Conservation (phyloP, 64 coral and sea anemone genomes). For the Trachythela sp. region DNA sequence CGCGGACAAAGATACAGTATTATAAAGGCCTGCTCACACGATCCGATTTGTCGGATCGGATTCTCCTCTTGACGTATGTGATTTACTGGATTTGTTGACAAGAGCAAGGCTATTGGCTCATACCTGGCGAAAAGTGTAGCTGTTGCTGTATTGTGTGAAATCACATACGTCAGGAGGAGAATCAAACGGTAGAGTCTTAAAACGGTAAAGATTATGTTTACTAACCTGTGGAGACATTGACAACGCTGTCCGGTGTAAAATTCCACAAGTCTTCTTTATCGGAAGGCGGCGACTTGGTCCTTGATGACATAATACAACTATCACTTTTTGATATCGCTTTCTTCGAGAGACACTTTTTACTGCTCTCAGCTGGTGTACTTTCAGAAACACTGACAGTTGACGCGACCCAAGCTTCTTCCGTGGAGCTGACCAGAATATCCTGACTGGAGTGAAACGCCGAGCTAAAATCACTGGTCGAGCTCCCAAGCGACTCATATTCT, state of each 20-base stretch:
- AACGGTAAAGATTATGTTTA: neutral
- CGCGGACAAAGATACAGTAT: too few relatives aligned
- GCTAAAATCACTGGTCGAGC: constrained; percentile 6
- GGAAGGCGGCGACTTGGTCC: neutral
- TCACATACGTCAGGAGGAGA: too few relatives aligned
- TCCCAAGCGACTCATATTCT: neutral
- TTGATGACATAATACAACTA: neutral
- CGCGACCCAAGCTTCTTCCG: neutral
- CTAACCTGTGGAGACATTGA: constrained; percentile 93
- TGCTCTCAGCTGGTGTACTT: neutral
- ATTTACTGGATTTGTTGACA: too few relatives aligned
- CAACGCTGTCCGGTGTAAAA: constrained; percentile 93
- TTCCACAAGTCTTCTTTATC: constrained; percentile 64
- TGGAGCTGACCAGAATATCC: neutral
- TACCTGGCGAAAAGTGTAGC: too few relatives aligned
- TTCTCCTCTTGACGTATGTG: too few relatives aligned
- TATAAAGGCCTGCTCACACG: too few relatives aligned
- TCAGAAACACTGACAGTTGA: neutral
- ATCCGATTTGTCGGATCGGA: too few relatives aligned
- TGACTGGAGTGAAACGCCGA: constrained; percentile 14
- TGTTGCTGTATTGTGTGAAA: too few relatives aligned
- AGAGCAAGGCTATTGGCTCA: too few relatives aligned
- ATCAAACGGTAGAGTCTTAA: too few relatives aligned
- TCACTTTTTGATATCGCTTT: constrained; percentile 1
- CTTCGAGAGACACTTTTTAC: neutral